Base-by-base conservation (phyloP, 2,113 vertebrate genomes). In the Polypterus senegalus region DNA sequence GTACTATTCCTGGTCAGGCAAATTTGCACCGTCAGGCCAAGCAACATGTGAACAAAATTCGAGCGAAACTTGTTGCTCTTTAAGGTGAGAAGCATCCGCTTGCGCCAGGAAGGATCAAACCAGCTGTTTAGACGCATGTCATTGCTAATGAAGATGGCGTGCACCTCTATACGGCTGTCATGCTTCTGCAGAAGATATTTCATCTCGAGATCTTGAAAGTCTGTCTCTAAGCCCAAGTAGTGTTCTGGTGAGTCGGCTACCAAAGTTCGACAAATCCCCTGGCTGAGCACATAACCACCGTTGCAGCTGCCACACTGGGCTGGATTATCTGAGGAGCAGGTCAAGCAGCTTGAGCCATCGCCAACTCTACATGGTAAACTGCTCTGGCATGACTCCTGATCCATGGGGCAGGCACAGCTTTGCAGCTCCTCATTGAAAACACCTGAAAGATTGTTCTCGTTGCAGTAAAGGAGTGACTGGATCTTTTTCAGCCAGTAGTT, bases 31-130 rank as follows among this genome's bases (percentile, higher is more conserved):
- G 91, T 83, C 56, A 98, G 76, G 9, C 92, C 95, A 48, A 99
- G 60, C 74, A 99, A 92, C 77, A 99, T 75, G 0, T 98, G 94
- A 62, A 99, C 87, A 4, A 93, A 82, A 59, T 89, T 91, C 0
- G 95, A 92, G 77, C 93, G 95, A 66, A 94, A 92, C 59, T 95
- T 91, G 88, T 99, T 99, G 74, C 96, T 99, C 72, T 98, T 99
- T 46, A 98, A 79, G 3, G 95, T 97, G 51, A 99, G 78, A 60
- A 98, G 85, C 95, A 98, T 99, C 58, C 95, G 82, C 61, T 98
- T 98, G 74, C 94, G 87, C 91, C 93, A 97, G 44, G 93, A 93
- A 0, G 94, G 95, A 70, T 99, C 92, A 0, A 99, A 99, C 96
- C 96, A 99, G 61, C 88, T 89, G 61, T 94, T 93, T 8, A 97